These are phyloP conservation scores for Caenorhabditis angaria DNA, from an alignment of 2,888 invertebrate species.

Conservation along the genomic window DNA sequence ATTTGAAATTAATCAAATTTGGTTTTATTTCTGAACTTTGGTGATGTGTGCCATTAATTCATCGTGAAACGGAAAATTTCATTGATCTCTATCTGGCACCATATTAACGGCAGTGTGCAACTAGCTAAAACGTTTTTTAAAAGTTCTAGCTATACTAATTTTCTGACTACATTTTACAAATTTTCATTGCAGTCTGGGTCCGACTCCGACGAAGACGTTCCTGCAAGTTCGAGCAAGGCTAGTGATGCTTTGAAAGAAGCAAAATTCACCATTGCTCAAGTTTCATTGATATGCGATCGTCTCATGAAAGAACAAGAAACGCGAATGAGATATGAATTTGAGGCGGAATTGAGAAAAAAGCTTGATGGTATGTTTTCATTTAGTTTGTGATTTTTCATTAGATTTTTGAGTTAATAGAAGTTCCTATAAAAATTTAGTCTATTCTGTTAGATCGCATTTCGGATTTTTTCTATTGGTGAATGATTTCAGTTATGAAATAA, in stretches of 20 bases:
- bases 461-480: slow-evolving; percentile 32
- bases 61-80: slow-evolving; percentile 5
- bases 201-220: not conserved
- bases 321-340: slow-evolving; percentile 92
- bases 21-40: too few species aligned
- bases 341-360: slow-evolving; percentile 88
- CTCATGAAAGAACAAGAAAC: slow-evolving; percentile 94
- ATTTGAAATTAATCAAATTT: too few species aligned
- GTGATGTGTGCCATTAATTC: slow-evolving; percentile 21
- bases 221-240: not conserved
- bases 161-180: slow-evolving; percentile 18
- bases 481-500: not conserved
- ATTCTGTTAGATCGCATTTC: too few species aligned
- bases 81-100: slow-evolving; percentile 30
- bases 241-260: not conserved
- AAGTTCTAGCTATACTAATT: slow-evolving; percentile 16
- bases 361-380: slow-evolving; percentile 78
- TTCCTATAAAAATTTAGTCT: too few species aligned
- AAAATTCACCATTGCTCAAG: slow-evolving; percentile 74
- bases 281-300: slow-evolving; percentile 94
- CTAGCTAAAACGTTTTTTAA: not conserved
- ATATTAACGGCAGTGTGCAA: slow-evolving; percentile 28
- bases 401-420: not conserved
- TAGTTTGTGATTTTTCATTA: not conserved
- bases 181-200: slow-evolving; percentile 5